These are phyloP conservation scores for Drosophila oshimai DNA, from an alignment of 1,140 invertebrate species.

Conservation along the genomic window DNA sequence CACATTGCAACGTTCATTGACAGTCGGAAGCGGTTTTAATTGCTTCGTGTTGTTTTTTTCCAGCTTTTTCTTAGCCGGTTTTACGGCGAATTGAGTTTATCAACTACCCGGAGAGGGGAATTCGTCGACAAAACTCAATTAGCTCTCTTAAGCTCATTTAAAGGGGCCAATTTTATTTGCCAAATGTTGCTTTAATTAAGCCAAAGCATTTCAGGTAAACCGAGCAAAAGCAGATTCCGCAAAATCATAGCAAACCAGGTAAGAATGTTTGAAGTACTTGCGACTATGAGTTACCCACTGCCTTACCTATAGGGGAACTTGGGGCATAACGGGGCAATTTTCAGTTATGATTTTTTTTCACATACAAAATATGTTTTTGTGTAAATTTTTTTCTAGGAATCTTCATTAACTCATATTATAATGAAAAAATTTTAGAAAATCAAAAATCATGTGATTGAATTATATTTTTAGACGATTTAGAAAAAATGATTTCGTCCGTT, in stretches of 20 bases:
- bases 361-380: too few species aligned
- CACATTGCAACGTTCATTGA: constrained; percentile 8
- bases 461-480: too few species aligned
- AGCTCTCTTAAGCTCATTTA: constrained; percentile 64
- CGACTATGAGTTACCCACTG: not conserved
- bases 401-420: too few species aligned
- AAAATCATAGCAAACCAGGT: constrained; percentile 46
- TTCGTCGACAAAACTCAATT: constrained; percentile 52
- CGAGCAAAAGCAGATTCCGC: constrained; percentile 31
- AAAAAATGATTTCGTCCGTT: too few species aligned
- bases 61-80: constrained; percentile 27
- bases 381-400: too few species aligned
- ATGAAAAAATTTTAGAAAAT: too few species aligned
- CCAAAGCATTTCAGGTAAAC: constrained; percentile 50
- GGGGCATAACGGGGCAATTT: too few species aligned
- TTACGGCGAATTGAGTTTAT: constrained; percentile 45
- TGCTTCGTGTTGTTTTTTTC: constrained; percentile 9
- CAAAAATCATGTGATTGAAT: too few species aligned
- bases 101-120: constrained; percentile 12
- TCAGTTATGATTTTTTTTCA: too few species aligned
- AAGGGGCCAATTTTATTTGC: constrained; percentile 61
- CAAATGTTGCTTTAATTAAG: constrained; percentile 75
- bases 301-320: too few species aligned
- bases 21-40: constrained; percentile 26
- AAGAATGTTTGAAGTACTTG: not conserved